Base-by-base conservation (phyloP, 2,113 vertebrate species). In the Ophthalmolycus amberensis region DNA sequence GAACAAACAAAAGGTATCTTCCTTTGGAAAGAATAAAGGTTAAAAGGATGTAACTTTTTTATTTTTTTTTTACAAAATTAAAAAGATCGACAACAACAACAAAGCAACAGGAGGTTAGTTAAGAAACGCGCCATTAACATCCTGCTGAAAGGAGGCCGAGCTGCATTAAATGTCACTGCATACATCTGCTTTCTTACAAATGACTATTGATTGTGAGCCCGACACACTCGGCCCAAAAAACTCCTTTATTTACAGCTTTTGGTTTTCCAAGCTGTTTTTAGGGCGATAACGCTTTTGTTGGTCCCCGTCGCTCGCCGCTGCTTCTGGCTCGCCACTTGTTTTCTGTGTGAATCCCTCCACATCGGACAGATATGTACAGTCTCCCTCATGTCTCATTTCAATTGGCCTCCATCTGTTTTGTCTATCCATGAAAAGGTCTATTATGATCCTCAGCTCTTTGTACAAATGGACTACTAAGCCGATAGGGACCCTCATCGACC, bases 321-420 rank as follows among this genome's bases (percentile, higher is more conserved):
- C 73, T 52, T 37, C 71, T 72, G 79, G 75, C 70, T 34, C 34
- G 34, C 34, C 34, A 34, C 34, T 80, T 91, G 44, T 46, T 4
- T 46, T 20, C 9, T n/a, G 1, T 56, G 54, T 85, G 88, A 80
- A 85, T 91, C 87, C 86, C 83, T 76, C 78, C 80, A 75, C 86
- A 87, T 86, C 79, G 64, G 85, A 80, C 79, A 86, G 90, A 88
- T 87, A 86, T 75, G 84, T 86, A 90, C 88, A 83, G 86, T 88
- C 86, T 79, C 85, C 77, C 85, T 85, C 63, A 84, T 25, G 83
- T 88, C 91, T 89, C 90, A 76, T 89, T 90, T 89, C 85, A 82
- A 86, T 72, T 67, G 82, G 82, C 81, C 91, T 92, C 89, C 91
- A 93, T 93, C 92, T 93, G 92, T 90, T 92, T 91, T 92, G 83